Conservation (phyloP, 2,113 vertebrate genomes). For the Galeopterus variegatus region DNA sequence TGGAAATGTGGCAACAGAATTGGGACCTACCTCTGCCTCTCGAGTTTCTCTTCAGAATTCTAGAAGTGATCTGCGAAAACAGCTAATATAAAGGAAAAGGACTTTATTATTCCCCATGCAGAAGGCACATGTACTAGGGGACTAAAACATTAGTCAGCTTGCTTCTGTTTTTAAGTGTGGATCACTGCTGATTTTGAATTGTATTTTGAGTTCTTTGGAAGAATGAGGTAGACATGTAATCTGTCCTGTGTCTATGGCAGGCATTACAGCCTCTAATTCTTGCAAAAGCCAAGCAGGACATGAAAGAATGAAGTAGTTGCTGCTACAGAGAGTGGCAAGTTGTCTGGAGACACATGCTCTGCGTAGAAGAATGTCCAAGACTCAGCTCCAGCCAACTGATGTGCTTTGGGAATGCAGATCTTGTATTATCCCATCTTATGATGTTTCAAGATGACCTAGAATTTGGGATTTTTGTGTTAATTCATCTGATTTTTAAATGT, state of each 20-base stretch:
- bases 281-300: background rate
- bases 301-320: background rate
- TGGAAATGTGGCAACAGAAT: background rate
- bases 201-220: background rate
- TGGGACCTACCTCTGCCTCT: background rate
- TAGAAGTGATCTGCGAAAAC: background rate
- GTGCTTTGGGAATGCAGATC: background rate
- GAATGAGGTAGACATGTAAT: background rate
- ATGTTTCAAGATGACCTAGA: background rate
- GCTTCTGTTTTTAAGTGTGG: background rate
- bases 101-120: background rate
- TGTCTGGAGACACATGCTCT: background rate
- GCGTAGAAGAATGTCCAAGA: background rate
- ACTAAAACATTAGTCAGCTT: background rate
- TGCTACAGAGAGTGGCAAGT: too few relatives aligned
- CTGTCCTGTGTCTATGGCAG: background rate
- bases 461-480: background rate
- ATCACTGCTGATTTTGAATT: background rate
- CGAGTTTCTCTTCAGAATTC: slow-evolving; percentile 38
- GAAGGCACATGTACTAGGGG: background rate
- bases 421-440: background rate
- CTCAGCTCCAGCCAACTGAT: background rate
- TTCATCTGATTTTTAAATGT: background rate
- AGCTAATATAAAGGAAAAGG: background rate
- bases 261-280: background rate